Conservation (phyloP, 2,113 vertebrate species). For the Cinclus cinclus region DNA sequence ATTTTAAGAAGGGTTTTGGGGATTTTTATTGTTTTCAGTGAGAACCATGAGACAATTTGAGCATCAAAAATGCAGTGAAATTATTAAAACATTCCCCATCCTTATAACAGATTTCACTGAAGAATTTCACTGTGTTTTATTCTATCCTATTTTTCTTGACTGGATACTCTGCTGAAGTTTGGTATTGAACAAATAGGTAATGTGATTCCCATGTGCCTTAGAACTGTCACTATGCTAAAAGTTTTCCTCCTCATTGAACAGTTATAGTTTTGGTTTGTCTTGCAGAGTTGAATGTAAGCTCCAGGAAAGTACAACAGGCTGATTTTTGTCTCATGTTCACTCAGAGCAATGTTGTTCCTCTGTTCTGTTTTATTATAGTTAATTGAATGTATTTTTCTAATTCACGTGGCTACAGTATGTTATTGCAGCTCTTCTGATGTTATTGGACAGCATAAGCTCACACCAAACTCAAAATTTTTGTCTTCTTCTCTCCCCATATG, state of each 20-base stretch:
- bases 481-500: neutral
- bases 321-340: neutral
- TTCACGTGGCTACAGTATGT: neutral
- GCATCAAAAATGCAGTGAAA: neutral
- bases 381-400: neutral
- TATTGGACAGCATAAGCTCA: neutral
- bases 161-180: neutral
- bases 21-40: neutral
- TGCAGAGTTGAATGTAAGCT: neutral
- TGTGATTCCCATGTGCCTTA: neutral
- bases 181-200: neutral
- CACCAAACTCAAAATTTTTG: neutral
- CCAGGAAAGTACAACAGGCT: neutral
- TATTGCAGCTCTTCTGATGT: neutral
- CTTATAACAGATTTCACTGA: neutral
- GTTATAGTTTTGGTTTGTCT: neutral
- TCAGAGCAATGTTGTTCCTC: neutral
- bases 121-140: neutral
- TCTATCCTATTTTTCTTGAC: neutral
- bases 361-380: neutral
- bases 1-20: neutral
- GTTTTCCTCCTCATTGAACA: neutral
- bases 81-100: neutral
- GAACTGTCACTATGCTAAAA: neutral
- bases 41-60: neutral